phyloP scores from a whole-genome alignment of 1,140 invertebrate species.

The Trichogramma pretiosum region DNA sequence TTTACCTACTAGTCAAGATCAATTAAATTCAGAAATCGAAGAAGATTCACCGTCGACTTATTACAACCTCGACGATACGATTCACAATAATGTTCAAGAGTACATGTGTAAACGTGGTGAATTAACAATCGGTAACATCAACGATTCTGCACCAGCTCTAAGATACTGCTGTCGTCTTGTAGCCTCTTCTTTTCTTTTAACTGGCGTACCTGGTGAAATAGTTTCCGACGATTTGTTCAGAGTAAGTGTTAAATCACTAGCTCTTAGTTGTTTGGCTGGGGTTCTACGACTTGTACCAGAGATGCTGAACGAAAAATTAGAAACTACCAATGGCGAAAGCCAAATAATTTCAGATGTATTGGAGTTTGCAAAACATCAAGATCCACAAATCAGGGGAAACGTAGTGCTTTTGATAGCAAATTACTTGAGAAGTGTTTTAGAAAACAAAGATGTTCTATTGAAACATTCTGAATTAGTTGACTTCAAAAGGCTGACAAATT shows the following conservation, averaged over 20 bases:
- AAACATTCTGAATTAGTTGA: neutral
- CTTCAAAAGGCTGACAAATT: no score
- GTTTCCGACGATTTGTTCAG: slow-evolving; percentile 61
- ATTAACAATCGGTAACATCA: slow-evolving; percentile 57
- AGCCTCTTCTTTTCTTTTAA: slow-evolving; percentile 65
- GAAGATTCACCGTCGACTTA: slow-evolving; percentile 20
- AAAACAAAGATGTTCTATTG: slow-evolving; percentile 18
- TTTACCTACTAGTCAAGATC: slow-evolving; percentile 8
- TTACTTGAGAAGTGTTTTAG: slow-evolving; percentile 56
- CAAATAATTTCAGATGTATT: slow-evolving; percentile 59
- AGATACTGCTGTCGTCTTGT: slow-evolving; percentile 68
- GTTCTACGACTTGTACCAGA: slow-evolving; percentile 62
- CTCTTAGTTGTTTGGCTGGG: slow-evolving; percentile 63
- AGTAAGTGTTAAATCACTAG: slow-evolving; percentile 77
- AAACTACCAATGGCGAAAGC: slow-evolving; percentile 24
- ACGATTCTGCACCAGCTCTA: slow-evolving; percentile 58
- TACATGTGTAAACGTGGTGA: slow-evolving; percentile 31
- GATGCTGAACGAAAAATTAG: slow-evolving; percentile 45
- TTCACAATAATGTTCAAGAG: slow-evolving; percentile 20
- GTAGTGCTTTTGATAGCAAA: slow-evolving; percentile 58
- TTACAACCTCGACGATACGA: no score
- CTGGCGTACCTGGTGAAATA: slow-evolving; percentile 52
- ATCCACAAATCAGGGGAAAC: slow-evolving; percentile 75
- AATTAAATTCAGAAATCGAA: slow-evolving; percentile 18
- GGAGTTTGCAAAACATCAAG: slow-evolving; percentile 61